A percentile compares a stretch with the other conserved stretches of the same genome.
Evolutionary conservation across 2,113 vertebrate genomes (phyloP).

Genomic region (Alaudala cheleensis): DNA sequence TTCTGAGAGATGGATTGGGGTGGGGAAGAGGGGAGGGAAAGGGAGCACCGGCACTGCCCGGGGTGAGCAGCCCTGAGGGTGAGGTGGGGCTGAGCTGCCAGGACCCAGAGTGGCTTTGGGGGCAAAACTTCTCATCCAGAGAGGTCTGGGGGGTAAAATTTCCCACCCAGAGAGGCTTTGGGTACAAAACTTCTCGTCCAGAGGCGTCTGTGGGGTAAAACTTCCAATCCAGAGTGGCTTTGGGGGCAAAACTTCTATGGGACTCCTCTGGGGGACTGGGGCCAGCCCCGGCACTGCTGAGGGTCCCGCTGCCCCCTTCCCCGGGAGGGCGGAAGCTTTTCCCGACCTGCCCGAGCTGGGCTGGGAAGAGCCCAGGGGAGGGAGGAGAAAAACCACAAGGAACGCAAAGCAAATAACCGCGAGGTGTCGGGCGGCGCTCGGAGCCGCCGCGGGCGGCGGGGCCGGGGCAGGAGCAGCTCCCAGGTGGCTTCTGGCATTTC

Average conservation of each 20-base stretch:
- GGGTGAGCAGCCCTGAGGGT: too few relatives aligned
- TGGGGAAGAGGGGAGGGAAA: neutral
- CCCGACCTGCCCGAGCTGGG: neutral
- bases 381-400: neutral
- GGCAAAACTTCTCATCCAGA: fast-evolving
- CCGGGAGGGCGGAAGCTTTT: neutral
- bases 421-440: neutral
- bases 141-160: fast-evolving
- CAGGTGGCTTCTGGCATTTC: neutral
- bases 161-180: fast-evolving
- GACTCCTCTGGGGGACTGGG: fast-evolving
- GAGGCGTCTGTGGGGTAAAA: too few relatives aligned
- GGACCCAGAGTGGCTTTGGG: fast-evolving
- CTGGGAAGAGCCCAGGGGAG: neutral
- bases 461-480: neutral
- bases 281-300: neutral
- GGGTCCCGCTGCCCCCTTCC: neutral
- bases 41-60: fast-evolving
- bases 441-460: neutral
- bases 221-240: fast-evolving
- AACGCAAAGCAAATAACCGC: neutral
- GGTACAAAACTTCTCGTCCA: neutral
- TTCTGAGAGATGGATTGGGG: neutral
- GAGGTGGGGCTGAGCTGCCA: neutral
- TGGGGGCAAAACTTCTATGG: neutral